These are phyloP conservation scores for Catharus minimus DNA, from an alignment of 2,113 vertebrate species.

Conservation along the genomic window DNA sequence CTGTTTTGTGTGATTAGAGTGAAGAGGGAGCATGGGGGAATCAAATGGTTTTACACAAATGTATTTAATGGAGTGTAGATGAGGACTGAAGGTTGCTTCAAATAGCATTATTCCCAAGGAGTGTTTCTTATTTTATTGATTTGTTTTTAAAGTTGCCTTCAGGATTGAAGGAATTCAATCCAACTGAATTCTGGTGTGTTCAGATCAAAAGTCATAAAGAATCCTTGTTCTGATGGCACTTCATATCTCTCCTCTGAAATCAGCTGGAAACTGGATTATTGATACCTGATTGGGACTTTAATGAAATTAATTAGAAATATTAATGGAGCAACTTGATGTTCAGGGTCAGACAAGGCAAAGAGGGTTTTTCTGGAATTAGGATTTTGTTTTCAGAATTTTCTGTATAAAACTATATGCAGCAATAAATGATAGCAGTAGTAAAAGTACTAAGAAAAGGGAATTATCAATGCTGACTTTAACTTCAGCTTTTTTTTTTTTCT, in stretches of 20 bases:
- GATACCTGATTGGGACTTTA: neutral
- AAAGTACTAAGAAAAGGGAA: neutral
- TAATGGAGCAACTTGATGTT: neutral
- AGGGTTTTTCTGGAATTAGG: neutral
- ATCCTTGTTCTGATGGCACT: neutral
- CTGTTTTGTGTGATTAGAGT: neutral
- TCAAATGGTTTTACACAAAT: neutral
- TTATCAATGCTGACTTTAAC: neutral
- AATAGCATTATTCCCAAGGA: neutral
- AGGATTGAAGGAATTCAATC: neutral
- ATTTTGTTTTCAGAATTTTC: neutral
- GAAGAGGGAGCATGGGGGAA: neutral
- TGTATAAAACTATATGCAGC: neutral
- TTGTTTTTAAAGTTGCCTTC: neutral
- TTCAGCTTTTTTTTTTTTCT: neutral
- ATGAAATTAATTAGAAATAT: neutral
- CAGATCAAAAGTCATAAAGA: neutral
- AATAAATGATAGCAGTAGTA: neutral
- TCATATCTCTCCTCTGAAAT: neutral
- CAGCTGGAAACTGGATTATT: neutral
- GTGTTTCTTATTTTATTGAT: neutral
- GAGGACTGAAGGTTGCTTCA: neutral
- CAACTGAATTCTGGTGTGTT: neutral
- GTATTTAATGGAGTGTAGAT: neutral
- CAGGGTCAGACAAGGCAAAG: neutral